phyloP scores from a whole-genome alignment of 1,140 invertebrate genomes.

The Dufourea novaeangliae region DNA sequence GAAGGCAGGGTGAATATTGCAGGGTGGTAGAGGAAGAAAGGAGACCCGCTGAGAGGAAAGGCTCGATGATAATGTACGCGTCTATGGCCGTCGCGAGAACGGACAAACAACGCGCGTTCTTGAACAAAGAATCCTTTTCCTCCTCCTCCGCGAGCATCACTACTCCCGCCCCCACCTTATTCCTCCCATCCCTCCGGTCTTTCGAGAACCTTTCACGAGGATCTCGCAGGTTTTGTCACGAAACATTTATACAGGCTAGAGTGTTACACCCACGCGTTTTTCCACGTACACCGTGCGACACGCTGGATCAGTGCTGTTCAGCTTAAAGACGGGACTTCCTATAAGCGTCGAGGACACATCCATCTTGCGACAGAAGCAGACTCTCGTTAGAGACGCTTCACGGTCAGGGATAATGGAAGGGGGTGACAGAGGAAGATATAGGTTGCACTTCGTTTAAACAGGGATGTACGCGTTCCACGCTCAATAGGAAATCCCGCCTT shows the following conservation, averaged over 20 bases:
- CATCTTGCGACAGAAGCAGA: no score
- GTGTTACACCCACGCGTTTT: background rate
- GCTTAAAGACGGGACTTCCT: no score
- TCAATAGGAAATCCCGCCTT: no score
- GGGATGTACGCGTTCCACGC: no score
- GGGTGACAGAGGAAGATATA: no score
- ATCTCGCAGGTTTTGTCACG: background rate
- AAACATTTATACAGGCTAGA: slow-evolving; percentile 8
- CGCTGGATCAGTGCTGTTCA: no score
- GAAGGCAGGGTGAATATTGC: background rate
- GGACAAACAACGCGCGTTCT: slow-evolving; percentile 21
- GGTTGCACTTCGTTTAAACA: no score
- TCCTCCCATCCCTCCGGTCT: background rate
- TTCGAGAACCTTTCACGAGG: slow-evolving; percentile 17
- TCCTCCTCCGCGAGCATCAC: slow-evolving; percentile 6
- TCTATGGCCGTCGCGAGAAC: slow-evolving; percentile 12
- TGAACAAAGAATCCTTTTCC: slow-evolving; percentile 43
- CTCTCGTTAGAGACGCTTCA: no score
- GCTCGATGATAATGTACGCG: slow-evolving; percentile 31
- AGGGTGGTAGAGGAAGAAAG: background rate
- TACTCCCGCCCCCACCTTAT: background rate
- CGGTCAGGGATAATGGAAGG: no score
- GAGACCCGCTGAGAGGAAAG: background rate
- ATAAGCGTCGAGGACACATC: no score
- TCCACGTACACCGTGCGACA: no score